These are phyloP conservation scores for Cryptoleucopteryx plumbea DNA, from an alignment of 2,113 vertebrate genomes.

Conservation along the genomic window DNA sequence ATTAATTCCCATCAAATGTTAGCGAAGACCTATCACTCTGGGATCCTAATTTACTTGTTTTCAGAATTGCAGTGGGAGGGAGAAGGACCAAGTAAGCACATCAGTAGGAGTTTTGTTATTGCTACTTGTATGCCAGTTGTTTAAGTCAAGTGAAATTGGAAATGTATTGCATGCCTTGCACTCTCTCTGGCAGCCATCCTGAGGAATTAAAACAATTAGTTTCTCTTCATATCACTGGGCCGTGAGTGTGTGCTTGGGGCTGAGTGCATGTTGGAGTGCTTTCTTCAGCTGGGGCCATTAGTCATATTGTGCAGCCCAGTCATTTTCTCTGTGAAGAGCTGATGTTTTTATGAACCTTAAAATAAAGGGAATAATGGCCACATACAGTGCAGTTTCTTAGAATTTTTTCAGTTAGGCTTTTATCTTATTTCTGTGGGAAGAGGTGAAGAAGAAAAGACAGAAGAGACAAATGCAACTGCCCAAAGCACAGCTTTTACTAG, in stretches of 20 bases:
- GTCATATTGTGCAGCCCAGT: background rate
- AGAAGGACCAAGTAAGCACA: background rate
- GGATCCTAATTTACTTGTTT: background rate
- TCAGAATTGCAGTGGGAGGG: background rate
- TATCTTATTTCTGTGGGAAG: background rate
- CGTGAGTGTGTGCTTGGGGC: background rate
- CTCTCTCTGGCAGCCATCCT: background rate
- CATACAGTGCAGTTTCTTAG: background rate
- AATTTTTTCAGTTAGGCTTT: background rate
- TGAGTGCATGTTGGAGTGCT: background rate
- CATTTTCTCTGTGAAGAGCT: background rate
- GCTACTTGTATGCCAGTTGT: background rate
- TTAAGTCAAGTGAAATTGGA: background rate
- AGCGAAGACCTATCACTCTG: background rate
- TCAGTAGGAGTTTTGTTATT: background rate
- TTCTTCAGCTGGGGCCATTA: background rate
- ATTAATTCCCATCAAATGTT: background rate
- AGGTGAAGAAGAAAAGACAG: background rate
- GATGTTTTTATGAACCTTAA: slow-evolving; percentile 9
- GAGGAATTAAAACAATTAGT: slow-evolving; percentile 20
- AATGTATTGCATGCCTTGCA: background rate
- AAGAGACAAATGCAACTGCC: background rate
- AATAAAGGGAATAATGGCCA: background rate
- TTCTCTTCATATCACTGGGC: background rate
- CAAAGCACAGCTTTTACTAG: background rate